phyloP scores from a whole-genome alignment of 2,888 invertebrate species.

The Tinea trinotella region DNA sequence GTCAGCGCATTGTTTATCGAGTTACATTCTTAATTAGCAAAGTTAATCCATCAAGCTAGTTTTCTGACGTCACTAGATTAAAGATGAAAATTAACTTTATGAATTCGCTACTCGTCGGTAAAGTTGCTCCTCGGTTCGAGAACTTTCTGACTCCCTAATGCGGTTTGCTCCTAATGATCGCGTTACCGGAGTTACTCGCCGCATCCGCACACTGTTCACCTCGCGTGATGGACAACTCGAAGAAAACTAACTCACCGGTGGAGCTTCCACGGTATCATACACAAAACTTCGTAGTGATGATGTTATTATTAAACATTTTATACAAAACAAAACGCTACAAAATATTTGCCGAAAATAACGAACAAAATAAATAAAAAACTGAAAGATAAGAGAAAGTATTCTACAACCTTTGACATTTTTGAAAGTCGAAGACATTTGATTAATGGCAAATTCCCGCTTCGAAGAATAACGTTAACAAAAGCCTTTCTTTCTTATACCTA shows the following conservation, averaged over 20 bases:
- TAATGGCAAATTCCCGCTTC: background rate
- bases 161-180: slow-evolving; percentile 28
- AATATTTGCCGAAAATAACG: too few species aligned
- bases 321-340: too few species aligned
- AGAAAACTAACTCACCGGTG: slow-evolving; percentile 5
- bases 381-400: background rate
- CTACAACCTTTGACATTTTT: background rate
- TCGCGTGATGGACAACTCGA: slow-evolving; percentile 13
- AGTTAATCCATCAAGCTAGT: slow-evolving; percentile 2
- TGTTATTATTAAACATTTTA: background rate
- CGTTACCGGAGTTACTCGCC: slow-evolving; percentile 24
- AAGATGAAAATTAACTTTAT: slow-evolving; percentile 18
- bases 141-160: slow-evolving; percentile 23
- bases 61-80: slow-evolving; percentile 17
- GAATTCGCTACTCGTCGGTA: slow-evolving; percentile 18
- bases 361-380: too few species aligned
- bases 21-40: background rate
- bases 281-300: background rate
- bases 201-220: slow-evolving; percentile 4
- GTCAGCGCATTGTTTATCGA: background rate
- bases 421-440: background rate
- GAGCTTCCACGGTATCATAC: background rate
- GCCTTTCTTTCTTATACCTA: background rate
- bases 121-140: slow-evolving; percentile 6
- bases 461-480: background rate